Conservation (phyloP, 2,888 invertebrate genomes). For the Litoditis marina region DNA sequence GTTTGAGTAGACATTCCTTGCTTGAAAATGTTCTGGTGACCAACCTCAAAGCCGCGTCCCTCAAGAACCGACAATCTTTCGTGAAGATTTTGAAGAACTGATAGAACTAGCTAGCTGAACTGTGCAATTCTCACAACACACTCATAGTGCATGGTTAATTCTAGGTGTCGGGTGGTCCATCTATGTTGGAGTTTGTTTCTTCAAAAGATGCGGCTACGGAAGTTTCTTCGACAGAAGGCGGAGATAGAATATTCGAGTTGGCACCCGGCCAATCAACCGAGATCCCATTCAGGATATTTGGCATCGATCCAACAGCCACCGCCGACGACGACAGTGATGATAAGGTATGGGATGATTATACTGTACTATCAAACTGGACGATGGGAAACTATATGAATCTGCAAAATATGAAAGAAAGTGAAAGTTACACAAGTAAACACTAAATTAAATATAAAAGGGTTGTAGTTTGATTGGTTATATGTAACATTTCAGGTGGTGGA, state of each 20-base stretch:
- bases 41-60: too few species aligned
- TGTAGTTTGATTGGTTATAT: not conserved
- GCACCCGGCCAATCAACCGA: constrained; percentile 36
- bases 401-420: too few species aligned
- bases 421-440: too few species aligned
- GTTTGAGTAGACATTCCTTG: too few species aligned
- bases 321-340: constrained; percentile 47
- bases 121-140: not conserved
- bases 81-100: too few species aligned
- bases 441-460: too few species aligned
- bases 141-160: too few species aligned
- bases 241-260: constrained; percentile 24
- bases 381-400: not conserved
- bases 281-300: constrained; percentile 55
- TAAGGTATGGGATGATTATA: constrained; percentile 13
- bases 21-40: too few species aligned
- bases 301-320: constrained; percentile 57
- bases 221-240: too few species aligned
- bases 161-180: constrained; percentile 49
- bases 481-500: constrained; percentile 19
- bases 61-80: too few species aligned
- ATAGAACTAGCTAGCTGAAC: too few species aligned
- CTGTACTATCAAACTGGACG: too few species aligned
- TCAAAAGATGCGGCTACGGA: constrained; percentile 10
- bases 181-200: constrained; percentile 39